These are phyloP conservation scores for Sycophaga agraensis DNA, from an alignment of 1,140 invertebrate species.

Conservation along the genomic window DNA sequence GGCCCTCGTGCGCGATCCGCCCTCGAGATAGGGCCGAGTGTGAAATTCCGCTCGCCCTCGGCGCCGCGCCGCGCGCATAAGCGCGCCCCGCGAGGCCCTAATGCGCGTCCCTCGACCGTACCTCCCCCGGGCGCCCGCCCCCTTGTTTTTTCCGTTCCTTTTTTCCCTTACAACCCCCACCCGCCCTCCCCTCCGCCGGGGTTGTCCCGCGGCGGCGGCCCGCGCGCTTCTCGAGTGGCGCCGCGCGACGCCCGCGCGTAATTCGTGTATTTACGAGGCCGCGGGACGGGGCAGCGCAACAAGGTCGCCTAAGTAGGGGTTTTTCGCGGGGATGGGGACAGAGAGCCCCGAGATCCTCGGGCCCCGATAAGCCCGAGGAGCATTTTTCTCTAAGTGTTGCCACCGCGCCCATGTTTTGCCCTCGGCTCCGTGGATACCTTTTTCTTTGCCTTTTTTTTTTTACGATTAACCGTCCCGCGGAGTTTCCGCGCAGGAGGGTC, in stretches of 20 bases:
- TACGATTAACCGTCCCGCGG: too few species aligned
- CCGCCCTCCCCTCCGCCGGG: too few species aligned
- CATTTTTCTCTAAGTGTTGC: neutral
- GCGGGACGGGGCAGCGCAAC: neutral
- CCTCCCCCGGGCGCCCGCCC: too few species aligned
- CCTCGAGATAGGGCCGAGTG: slow-evolving; percentile 37
- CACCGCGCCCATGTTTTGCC: too few species aligned
- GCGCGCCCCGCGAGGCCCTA: neutral
- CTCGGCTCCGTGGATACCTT: too few species aligned
- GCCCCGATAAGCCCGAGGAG: neutral
- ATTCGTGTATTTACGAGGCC: neutral
- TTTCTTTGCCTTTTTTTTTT: too few species aligned
- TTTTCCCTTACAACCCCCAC: neutral
- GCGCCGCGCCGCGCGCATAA: too few species aligned
- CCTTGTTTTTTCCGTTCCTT: too few species aligned
- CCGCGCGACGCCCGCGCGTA: neutral
- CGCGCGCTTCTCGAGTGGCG: neutral
- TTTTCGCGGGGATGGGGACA: neutral
- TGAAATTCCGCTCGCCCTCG: slow-evolving; percentile 33
- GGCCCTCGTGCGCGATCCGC: slow-evolving; percentile 34
- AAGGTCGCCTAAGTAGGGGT: neutral
- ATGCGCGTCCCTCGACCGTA: too few species aligned
- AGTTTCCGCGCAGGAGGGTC: too few species aligned
- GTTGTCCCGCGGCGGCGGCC: neutral
- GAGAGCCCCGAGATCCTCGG: too few species aligned